A percentile compares a stretch with the other conserved stretches of the same genome.
These are phyloP conservation scores for Mionectes olivaceus DNA, from an alignment of 2,797 vertebrate species.

Conservation along the genomic window DNA sequence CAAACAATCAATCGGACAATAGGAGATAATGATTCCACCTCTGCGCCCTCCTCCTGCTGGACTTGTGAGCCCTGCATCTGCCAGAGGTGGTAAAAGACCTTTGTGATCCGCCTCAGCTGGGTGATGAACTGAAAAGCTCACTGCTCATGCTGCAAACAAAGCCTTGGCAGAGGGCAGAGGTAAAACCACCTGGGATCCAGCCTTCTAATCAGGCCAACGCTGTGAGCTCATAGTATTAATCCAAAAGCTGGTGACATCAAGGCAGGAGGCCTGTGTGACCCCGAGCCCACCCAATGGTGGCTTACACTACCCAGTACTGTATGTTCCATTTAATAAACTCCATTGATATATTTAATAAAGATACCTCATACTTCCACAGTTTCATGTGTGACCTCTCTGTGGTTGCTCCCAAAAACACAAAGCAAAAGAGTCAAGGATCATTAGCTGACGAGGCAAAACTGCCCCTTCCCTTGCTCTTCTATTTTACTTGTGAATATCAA, in stretches of 20 bases:
- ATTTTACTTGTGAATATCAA: neutral
- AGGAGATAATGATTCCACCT: conserved; percentile 1
- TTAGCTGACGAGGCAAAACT: conserved; percentile 42
- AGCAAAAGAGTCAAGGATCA: conserved; percentile 45
- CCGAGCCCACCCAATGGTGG: neutral
- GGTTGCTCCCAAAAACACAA: conserved; percentile 29
- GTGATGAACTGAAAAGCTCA: conserved; percentile 46
- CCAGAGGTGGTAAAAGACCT: neutral
- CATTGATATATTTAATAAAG: conserved; percentile 14
- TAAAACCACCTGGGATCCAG: neutral
- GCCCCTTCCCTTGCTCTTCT: conserved; percentile 18
- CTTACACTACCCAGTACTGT: neutral
- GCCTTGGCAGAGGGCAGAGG: conserved; percentile 42
- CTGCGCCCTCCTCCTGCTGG: neutral
- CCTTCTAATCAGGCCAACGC: conserved; percentile 34
- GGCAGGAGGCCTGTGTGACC: conserved; percentile 18
- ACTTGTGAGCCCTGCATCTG: neutral
- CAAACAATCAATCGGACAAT: conserved; percentile 29
- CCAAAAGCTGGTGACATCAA: neutral
- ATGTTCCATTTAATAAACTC: conserved; percentile 15
- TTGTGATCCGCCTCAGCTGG: neutral
- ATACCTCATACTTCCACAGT: neutral
- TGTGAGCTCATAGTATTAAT: neutral
- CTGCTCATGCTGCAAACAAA: conserved; percentile 37
- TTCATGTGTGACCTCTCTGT: conserved; percentile 56